A percentile compares a stretch with the other conserved stretches of the same genome.
phyloP scores from a whole-genome alignment of 1,140 invertebrate species.

The Zaprionus ghesquierei region DNA sequence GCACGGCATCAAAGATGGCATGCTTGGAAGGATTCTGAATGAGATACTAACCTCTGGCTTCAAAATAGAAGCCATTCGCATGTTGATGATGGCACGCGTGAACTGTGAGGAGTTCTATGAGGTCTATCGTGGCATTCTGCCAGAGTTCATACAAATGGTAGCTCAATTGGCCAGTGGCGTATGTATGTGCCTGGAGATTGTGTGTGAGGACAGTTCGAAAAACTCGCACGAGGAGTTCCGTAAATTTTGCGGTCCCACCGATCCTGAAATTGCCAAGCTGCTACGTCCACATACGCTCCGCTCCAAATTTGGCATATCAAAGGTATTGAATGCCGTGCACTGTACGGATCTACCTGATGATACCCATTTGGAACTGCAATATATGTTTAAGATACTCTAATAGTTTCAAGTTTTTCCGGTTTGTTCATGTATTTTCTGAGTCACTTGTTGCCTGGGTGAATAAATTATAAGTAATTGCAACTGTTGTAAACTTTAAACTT shows the following conservation, averaged over 20 bases:
- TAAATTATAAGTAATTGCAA: slow-evolving; percentile 61
- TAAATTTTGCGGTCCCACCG: slow-evolving; percentile 92
- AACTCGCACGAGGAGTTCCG: slow-evolving; percentile 88
- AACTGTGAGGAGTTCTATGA: slow-evolving; percentile 96
- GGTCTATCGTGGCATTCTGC: slow-evolving; percentile 95
- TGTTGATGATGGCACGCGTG: slow-evolving; percentile 89
- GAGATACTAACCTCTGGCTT: slow-evolving; percentile 90
- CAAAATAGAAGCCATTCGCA: slow-evolving; percentile 90
- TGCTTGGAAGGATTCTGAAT: slow-evolving; percentile 88
- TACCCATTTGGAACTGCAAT: slow-evolving; percentile 91
- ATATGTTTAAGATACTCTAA: slow-evolving; percentile 90
- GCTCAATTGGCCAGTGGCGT: slow-evolving; percentile 91
- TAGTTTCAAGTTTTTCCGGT: slow-evolving; percentile 28
- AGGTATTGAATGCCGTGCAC: slow-evolving; percentile 94
- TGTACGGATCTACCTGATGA: slow-evolving; percentile 96
- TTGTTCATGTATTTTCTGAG: slow-evolving; percentile 16
- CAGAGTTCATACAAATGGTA: slow-evolving; percentile 93
- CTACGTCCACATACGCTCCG: slow-evolving; percentile 92
- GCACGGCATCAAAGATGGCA: slow-evolving; percentile 91
- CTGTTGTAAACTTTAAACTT: not conserved
- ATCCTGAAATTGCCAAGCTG: slow-evolving; percentile 93
- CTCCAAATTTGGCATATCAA: slow-evolving; percentile 92
- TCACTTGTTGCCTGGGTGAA: slow-evolving; percentile 23
- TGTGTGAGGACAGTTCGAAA: slow-evolving; percentile 85
- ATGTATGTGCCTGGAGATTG: slow-evolving; percentile 93